Base-by-base conservation (phyloP, 2,888 invertebrate species). In the Rhorus exstirpatorius region DNA sequence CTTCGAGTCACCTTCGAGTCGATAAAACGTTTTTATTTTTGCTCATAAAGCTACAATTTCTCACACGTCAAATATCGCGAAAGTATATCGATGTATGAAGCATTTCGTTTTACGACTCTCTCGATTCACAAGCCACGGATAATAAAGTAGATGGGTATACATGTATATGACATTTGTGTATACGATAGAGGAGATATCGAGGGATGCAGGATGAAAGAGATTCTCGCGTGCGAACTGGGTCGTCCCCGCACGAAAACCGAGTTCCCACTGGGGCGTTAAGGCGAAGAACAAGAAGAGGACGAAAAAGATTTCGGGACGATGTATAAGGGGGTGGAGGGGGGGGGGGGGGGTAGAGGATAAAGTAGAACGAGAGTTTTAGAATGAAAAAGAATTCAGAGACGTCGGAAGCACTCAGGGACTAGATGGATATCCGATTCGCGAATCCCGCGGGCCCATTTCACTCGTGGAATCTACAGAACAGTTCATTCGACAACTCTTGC, bases 401-500 rank as follows among this genome's bases (percentile, higher is more conserved):
- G 83, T 80, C 80, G 83, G 80, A 83, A 83, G 80, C 83, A 83
- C 80, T 80, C 80, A 83, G 72, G 55, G 55, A 44, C 77, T 61
- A 38, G 76, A 83, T 83, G 68, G 76, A 83, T 83, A 79, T 79
- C 77, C 77, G 61, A 77, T 77, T 80, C 76, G 68, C 21, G 58
- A 65, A 12, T 68, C 76, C 58, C 67, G 38, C 26, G 60, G 61
- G 60, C 63, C 79, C 49, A 58, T 80, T 77, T 74, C 51, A 55
- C 35, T 70, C 49, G 31, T 46, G 75, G 60, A 77, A 77, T 31
- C 80, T 26, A 19, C 61, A 41, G 70, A 74, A 80, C 74, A n/a
- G n/a, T 80, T 70, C 49, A 60, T 77, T 77, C 17, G 67, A 60
- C 21, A 24, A 67, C 31, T n/a, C n/a, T n/a, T 17, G 60, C 46